Evolutionary conservation across 2,797 vertebrate species (phyloP), one percentile per base, ranked within the genome.

Genomic region (Siniperca obscura): DNA sequence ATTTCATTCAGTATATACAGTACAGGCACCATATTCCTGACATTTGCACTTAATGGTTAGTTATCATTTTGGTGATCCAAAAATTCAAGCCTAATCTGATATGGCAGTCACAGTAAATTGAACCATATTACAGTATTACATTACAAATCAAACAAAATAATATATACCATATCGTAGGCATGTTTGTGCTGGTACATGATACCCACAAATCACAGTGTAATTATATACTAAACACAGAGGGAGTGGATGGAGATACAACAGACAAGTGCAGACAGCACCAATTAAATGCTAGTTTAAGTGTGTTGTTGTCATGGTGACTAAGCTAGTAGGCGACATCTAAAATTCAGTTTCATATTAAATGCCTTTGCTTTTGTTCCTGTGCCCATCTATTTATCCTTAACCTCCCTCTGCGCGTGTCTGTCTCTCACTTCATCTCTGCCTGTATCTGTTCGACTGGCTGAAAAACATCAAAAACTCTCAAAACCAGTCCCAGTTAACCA

Each of bases 231-330:
- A 89, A 85, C 67, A 81, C 69, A 69, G 79, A 80, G 86, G 78
- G 79, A 89, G 81, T 74, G 85, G 85, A 89, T 90, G 81, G 89
- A 92, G 91, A 90, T 83, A 81, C 87, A 92, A 89, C 90, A 89
- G 92, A 88, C 92, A 86, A 90, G 89, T 87, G 88, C 91, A 92
- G 89, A 86, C 91, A 90, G 89, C 89, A 69, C 85, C 88, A 92
- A 92, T 93, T 92, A 93, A 93, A 92, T 83, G 84, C 84, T 92
- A 88, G 90, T 93, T 93, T 90, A 90, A 93, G 91, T 93, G 88
- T 92, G 93, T 87, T 85, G 94, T 96, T 94, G 92, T 95, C 93
- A 96, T 95, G 92, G 95, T 62, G 91, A 96, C 95, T 72, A 88
- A 91, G 80, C 92, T 86, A 86, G 85, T 75, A 66, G 84, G 78